phyloP scores from a whole-genome alignment of 2,888 invertebrate genomes.

The Acanthosepion esculentum region DNA sequence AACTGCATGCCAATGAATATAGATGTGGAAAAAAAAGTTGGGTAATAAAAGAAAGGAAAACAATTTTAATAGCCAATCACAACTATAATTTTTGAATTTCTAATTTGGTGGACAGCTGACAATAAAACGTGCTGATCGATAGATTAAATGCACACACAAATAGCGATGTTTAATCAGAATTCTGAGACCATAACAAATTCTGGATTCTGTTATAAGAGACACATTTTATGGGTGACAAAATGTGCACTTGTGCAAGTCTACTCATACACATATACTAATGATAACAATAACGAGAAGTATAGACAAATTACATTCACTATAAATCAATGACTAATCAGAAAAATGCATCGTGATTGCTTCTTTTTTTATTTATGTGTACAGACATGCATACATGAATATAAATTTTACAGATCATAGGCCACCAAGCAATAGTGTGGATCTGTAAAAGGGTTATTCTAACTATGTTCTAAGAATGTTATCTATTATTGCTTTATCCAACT shows the following conservation, averaged over 20 bases:
- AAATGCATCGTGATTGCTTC: not conserved
- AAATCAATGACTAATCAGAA: not conserved
- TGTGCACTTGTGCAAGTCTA: not conserved
- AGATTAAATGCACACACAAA: conserved; percentile 14
- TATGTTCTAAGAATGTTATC: too few relatives aligned
- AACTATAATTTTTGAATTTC: conserved; percentile 15
- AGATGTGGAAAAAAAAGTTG: not conserved
- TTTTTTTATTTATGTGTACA: not conserved
- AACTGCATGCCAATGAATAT: conserved; percentile 33
- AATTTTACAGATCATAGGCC: not conserved
- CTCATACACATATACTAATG: not conserved
- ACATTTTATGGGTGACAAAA: conserved; percentile 7
- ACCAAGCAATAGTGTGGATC: too few relatives aligned
- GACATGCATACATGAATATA: not conserved
- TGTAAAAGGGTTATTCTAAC: too few relatives aligned
- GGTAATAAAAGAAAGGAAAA: not conserved
- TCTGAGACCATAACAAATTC: not conserved
- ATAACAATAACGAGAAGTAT: not conserved
- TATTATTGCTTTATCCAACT: too few relatives aligned
- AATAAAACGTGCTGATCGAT: conserved; percentile 11
- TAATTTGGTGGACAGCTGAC: not conserved
- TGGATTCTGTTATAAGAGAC: not conserved
- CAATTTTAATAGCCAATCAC: not conserved
- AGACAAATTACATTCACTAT: not conserved
- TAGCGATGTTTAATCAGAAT: not conserved